Evolutionary conservation across 2,113 vertebrate species (phyloP), one percentile per base, ranked within the genome.

Genomic region (Pluvialis apricaria): DNA sequence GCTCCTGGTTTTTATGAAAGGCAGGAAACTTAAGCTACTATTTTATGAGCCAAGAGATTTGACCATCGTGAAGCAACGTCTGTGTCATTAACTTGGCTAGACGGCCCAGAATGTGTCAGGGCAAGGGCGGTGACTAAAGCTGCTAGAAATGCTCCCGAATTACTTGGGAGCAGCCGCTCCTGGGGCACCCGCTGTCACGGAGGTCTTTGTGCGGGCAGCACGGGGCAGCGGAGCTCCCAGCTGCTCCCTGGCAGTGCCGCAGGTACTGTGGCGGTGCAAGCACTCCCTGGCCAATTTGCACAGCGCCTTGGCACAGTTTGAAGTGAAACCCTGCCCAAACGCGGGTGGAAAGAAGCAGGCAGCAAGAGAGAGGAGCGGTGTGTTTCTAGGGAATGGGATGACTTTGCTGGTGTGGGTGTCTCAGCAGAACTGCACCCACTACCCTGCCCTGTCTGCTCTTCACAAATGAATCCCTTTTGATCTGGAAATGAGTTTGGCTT

Each of bases 61-160:
- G 88, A 95, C 94, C 95, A 91, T 75, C 3, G 38, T 96, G 96
- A 97, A 96, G 87, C 89, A 96, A 79, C 1, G 25, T 65, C 57
- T 92, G 93, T 96, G 95, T 96, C 96, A 91, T 89, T 96, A 92
- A 85, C 73, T 94, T 94, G 94, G 95, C 94, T 91, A 93, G 88
- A 89, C 44, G 6, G 88, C 79, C 76, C 32, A 69, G 66, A 86
- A 82, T 87, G n/a, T 31, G 58, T 88, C 91, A 55, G 79, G 44
- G 73, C 66, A 72, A 92, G 71, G 68, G 71, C 3, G 6, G 83
- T 97, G 96, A 96, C 82, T 94, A 92, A 86, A 28, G 54, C 72
- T 75, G 65, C 73, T 77, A 87, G 86, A 91, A 82, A 65, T 76
- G 55, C 51, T 91, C 62, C 45, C 2, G 5, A 68, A 38, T 92